These are phyloP conservation scores for Tinea trinotella DNA, from an alignment of 2,888 invertebrate genomes.

Conservation along the genomic window DNA sequence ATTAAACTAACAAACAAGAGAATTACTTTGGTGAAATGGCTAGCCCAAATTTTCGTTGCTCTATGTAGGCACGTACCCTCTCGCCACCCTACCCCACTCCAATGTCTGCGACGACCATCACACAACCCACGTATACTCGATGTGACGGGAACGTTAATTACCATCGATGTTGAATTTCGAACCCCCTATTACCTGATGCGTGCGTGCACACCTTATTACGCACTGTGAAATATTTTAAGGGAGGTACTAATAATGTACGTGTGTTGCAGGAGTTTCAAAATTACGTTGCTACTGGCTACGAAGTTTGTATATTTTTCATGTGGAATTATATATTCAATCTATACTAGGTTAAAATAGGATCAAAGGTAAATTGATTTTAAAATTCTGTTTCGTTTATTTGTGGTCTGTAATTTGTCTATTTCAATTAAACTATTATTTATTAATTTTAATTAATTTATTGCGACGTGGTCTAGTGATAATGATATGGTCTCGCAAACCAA, in stretches of 20 bases:
- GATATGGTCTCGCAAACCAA: too few species aligned
- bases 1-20: constrained; percentile 9
- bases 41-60: constrained; percentile 10
- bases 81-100: constrained; percentile 22
- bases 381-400: too few species aligned
- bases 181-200: constrained; percentile 16
- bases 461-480: too few species aligned
- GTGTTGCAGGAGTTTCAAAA: not conserved
- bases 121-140: constrained; percentile 18
- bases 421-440: too few species aligned
- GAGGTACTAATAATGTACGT: not conserved
- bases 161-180: constrained; percentile 1
- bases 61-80: not conserved
- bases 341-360: too few species aligned
- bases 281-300: too few species aligned
- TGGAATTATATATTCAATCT: too few species aligned
- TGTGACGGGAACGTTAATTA: constrained; percentile 17
- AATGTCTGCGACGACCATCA: constrained; percentile 25
- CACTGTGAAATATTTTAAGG: constrained; percentile 8
- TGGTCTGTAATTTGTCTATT: too few species aligned
- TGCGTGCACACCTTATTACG: constrained; percentile 11
- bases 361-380: too few species aligned
- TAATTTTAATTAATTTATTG: too few species aligned
- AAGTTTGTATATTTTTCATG: too few species aligned
- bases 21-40: constrained; percentile 1